A percentile compares a stretch with the other conserved stretches of the same genome.
Evolutionary conservation across 2,113 vertebrate genomes (phyloP).

Genomic region (Oreochromis spilurus): DNA sequence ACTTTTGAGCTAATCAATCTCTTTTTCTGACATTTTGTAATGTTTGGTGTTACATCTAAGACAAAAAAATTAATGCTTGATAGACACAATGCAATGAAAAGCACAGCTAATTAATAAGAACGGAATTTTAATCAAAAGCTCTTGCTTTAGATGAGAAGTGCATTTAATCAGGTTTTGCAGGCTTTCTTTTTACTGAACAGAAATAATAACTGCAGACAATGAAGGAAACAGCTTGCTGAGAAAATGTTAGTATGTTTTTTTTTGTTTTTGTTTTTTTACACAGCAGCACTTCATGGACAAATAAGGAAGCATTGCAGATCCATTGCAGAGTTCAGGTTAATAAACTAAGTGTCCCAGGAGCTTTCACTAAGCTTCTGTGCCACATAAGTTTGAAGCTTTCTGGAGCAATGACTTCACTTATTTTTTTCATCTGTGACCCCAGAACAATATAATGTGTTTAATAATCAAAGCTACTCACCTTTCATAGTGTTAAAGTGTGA

Average conservation of each 20-base stretch:
- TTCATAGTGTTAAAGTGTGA: conserved; percentile 43
- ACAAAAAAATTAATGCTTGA: neutral
- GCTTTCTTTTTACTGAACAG: neutral
- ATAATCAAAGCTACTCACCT: conserved; percentile 56
- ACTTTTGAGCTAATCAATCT: neutral
- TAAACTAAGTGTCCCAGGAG: neutral
- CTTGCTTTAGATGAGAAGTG: neutral
- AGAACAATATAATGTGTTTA: neutral
- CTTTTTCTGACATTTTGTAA: neutral
- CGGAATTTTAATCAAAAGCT: neutral
- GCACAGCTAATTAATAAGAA: neutral
- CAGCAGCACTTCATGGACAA: neutral
- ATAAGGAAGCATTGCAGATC: neutral
- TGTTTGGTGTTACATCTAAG: neutral
- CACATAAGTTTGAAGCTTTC: neutral
- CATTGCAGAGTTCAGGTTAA: neutral
- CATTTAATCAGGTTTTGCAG: neutral
- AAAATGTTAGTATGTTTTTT: neutral
- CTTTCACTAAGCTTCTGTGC: neutral
- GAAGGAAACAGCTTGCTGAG: neutral
- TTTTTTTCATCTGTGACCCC: neutral
- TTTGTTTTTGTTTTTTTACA: neutral
- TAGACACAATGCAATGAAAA: neutral
- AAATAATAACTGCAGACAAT: neutral
- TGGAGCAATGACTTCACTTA: neutral